These are phyloP conservation scores for Apodemus agrarius DNA, from an alignment of 2,797 vertebrate genomes.

Conservation along the genomic window DNA sequence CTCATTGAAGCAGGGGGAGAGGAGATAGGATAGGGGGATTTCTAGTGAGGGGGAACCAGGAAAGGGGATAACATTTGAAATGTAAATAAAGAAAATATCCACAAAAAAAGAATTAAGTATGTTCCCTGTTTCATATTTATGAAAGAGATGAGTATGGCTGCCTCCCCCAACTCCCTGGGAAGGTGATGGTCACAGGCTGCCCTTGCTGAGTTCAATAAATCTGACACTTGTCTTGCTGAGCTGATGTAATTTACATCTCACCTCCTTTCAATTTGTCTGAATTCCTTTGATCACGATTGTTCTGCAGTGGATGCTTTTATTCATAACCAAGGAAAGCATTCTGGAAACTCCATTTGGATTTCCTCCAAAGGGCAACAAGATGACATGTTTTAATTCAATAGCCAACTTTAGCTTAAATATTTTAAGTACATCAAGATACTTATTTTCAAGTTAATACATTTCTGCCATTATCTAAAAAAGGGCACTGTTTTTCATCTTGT, in stretches of 20 bases:
- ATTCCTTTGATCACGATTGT: conserved; percentile 65
- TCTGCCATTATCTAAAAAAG: background rate
- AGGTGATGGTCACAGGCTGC: conserved; percentile 39
- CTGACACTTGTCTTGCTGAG: conserved; percentile 38
- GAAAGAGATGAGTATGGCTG: background rate
- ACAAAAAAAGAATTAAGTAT: background rate
- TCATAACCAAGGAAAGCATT: conserved; percentile 61
- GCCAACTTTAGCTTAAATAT: background rate
- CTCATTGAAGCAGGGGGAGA: too few species aligned
- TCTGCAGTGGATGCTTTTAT: conserved; percentile 62
- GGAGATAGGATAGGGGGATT: too few species aligned
- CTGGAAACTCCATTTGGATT: conserved; percentile 13
- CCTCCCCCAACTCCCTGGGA: background rate
- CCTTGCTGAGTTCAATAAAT: conserved; percentile 72
- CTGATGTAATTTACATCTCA: conserved; percentile 62
- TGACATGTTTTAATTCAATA: conserved; percentile 55
- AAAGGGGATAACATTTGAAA: too few species aligned
- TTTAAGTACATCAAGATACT: conserved; percentile 20
- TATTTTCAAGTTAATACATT: conserved; percentile 39
- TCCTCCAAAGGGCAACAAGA: conserved; percentile 38
- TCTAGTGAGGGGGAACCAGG: too few species aligned
- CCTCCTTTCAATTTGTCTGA: conserved; percentile 59
- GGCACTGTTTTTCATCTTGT: background rate
- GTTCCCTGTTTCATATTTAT: background rate
- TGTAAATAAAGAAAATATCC: too few species aligned